Conservation (phyloP, 1,140 invertebrate species). For the Eriocheir sinensis region DNA sequence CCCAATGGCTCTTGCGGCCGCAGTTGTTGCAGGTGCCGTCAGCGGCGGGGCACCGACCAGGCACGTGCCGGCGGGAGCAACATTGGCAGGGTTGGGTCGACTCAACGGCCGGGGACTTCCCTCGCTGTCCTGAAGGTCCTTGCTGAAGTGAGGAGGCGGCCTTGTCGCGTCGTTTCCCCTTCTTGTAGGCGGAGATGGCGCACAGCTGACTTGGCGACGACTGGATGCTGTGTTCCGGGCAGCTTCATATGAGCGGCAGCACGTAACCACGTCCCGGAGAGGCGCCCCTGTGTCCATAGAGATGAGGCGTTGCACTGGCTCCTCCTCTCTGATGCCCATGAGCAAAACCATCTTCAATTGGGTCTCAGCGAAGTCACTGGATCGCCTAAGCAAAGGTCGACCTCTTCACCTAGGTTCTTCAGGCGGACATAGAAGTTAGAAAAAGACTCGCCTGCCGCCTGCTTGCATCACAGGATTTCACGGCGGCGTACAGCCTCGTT, state of each 20-base stretch:
- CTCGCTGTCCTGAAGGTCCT: no score
- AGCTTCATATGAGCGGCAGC: constrained; percentile 27
- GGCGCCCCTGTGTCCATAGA: constrained; percentile 5
- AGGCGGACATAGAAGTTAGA: constrained; percentile 23
- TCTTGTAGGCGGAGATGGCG: constrained; percentile 24
- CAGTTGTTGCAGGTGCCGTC: constrained; percentile 5
- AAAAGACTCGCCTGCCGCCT: neutral
- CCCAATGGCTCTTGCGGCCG: neutral
- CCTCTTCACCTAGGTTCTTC: neutral
- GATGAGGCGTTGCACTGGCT: constrained; percentile 3
- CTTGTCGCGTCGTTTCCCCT: neutral
- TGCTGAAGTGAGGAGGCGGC: neutral
- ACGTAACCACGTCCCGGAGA: constrained; percentile 32
- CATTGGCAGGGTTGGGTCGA: neutral
- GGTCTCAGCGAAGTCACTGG: constrained; percentile 5
- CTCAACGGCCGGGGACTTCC: no score
- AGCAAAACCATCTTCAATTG: neutral
- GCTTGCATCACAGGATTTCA: neutral
- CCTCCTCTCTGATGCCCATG: constrained; percentile 28
- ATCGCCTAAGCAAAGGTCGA: neutral
- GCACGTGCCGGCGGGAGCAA: neutral
- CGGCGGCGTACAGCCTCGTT: neutral
- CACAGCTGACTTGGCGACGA: neutral
- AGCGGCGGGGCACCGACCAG: neutral
- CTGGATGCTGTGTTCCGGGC: constrained; percentile 9